Percentiles rank a stretch among this genome's conserved stretches.
These are phyloP conservation scores for Cheilosia scutellata DNA, from an alignment of 2,888 invertebrate genomes.

Conservation along the genomic window DNA sequence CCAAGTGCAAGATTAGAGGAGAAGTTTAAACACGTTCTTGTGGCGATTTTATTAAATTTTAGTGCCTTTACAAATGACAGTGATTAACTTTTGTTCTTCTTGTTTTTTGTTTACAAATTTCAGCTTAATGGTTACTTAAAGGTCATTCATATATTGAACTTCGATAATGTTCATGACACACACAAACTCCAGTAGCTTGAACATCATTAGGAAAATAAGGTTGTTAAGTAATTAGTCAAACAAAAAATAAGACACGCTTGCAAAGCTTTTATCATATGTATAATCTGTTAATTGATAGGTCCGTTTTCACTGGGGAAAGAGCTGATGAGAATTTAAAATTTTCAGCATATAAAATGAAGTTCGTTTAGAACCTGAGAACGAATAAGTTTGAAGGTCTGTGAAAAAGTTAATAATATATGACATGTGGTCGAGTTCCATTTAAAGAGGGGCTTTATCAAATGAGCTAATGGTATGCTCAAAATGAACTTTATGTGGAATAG, in stretches of 20 bases:
- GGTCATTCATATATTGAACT: constrained; percentile 36
- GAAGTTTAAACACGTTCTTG: constrained; percentile 47
- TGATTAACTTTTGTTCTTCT: constrained; percentile 29
- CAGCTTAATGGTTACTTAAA: not conserved
- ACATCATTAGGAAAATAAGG: constrained; percentile 18
- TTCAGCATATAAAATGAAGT: not conserved
- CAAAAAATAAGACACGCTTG: constrained; percentile 9
- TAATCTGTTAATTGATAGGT: constrained; percentile 49
- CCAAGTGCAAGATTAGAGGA: constrained; percentile 27
- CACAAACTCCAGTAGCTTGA: constrained; percentile 36
- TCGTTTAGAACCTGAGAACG: not conserved
- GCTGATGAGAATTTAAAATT: not conserved
- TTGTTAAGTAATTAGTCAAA: constrained; percentile 16
- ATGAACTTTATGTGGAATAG: too few relatives aligned
- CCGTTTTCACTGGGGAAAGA: constrained; percentile 30
- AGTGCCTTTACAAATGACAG: constrained; percentile 39
- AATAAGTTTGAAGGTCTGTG: not conserved
- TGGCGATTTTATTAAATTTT: constrained; percentile 40
- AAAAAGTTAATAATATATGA: not conserved
- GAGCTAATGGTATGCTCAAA: too few relatives aligned
- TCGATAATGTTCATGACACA: not conserved
- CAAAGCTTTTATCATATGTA: constrained; percentile 6
- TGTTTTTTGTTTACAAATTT: constrained; percentile 8
- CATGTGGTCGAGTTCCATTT: too few relatives aligned
- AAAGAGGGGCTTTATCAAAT: too few relatives aligned